A percentile compares a stretch with the other conserved stretches of the same genome.
Conservation (phyloP, 2,797 vertebrate genomes). For the Strix occidentalis region DNA sequence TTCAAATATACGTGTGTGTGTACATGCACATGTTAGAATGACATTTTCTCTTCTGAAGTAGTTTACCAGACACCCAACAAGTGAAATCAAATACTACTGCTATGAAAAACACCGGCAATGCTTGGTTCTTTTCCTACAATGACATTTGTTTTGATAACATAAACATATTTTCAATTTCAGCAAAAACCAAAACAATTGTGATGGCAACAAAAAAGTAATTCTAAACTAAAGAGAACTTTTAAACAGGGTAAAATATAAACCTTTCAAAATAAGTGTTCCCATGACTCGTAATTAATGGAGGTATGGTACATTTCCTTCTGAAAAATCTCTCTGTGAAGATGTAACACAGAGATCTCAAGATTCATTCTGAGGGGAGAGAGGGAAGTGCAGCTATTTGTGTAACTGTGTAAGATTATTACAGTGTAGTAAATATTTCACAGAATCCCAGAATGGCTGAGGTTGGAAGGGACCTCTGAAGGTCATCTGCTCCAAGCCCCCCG, state of each 20-base stretch:
- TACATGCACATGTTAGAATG: not conserved
- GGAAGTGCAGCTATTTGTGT: not conserved
- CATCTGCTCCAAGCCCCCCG: not conserved
- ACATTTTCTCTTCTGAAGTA: not conserved
- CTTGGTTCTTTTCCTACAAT: not conserved
- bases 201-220: not conserved
- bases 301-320: not conserved
- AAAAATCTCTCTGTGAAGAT: not conserved
- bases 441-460: not conserved
- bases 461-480: not conserved
- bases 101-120: not conserved
- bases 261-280: not conserved
- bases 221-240: not conserved
- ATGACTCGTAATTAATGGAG: not conserved
- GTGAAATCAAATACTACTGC: not conserved
- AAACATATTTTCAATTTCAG: conserved; percentile 11
- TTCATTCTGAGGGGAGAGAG: not conserved
- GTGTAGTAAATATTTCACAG: not conserved
- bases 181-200: not conserved
- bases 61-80: not conserved
- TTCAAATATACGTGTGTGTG: not conserved
- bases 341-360: not conserved
- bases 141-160: conserved; percentile 4
- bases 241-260: not conserved
- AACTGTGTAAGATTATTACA: not conserved